Evolutionary conservation across 2,888 invertebrate genomes (phyloP), one percentile per base, ranked within the genome.

Genomic region (Dromius quadrimaculatus): DNA sequence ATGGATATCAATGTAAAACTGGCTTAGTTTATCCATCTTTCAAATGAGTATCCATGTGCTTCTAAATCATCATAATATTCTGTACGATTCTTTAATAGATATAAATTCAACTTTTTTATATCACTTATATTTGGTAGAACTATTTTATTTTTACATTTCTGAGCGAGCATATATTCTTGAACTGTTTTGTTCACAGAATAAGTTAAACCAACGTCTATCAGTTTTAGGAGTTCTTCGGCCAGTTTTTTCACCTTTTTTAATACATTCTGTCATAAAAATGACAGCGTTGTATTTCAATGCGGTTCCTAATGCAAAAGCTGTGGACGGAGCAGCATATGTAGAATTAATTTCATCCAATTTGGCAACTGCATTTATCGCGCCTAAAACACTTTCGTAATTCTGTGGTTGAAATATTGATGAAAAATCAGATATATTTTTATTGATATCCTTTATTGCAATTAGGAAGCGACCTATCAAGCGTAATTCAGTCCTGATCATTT

Each of bases 401-500:
- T 54, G 28, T 28, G 6, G 9, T n/a, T 36, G 13, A 17, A 17
- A 43, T 5, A 43, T 9, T 17, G 43, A 43, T 17, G 43, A 8
- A 17, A 43, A 28, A 5, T 3, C 8, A 43, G 19, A 3, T 1
- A 13, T 2, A 73, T 43, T 1, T 17, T 1, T 13, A 13, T 43
- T 45, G 1, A 69, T 15, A 4, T 23, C n/a, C 22, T 47, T 70
- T 72, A 69, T n/a, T 11, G 61, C 23, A 2, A 62, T 2, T 2
- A 75, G 11, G 57, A 75, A 73, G 19, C 74, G 69, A 36, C 74
- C 72, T 11, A 74, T 36, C 17, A 72, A 47, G n/a, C 74, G 70
- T 11, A 74, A 11, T 41, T 72, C 50, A n/a, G 71, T 69, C n/a
- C 75, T 43, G 47, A 69, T 63, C 63, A 64, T 69, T n/a, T 70